A percentile compares a stretch with the other conserved stretches of the same genome.
phyloP scores from a whole-genome alignment of 2,113 vertebrate genomes.

The Melanocharis versteri region DNA sequence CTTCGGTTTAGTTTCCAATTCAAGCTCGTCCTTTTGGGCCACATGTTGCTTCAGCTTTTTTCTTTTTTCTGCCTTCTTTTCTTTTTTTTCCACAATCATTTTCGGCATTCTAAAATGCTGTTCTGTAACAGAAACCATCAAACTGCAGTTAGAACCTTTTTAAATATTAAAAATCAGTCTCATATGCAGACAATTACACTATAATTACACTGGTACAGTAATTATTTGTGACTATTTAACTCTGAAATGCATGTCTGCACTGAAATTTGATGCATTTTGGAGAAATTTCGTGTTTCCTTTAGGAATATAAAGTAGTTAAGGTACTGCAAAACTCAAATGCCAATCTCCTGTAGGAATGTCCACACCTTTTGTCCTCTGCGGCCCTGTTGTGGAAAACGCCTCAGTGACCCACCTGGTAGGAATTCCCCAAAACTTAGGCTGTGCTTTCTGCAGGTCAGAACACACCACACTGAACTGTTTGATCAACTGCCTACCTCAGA shows the following conservation, averaged over 20 bases:
- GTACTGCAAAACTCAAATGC: not conserved
- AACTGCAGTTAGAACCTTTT: not conserved
- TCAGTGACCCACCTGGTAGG: not conserved
- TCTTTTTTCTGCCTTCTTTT: slow-evolving; percentile 19
- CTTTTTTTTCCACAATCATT: not conserved
- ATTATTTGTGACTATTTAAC: not conserved
- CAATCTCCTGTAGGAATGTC: not conserved
- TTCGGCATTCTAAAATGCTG: slow-evolving; percentile 35
- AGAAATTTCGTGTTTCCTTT: not conserved
- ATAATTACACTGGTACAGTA: rapidly evolving
- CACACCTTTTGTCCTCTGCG: rapidly evolving
- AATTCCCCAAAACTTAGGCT: not conserved
- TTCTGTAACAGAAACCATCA: not conserved
- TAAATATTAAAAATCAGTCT: not conserved
- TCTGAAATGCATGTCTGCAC: not conserved
- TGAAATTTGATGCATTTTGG: not conserved
- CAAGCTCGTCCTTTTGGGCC: not conserved
- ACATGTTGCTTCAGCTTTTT: not conserved
- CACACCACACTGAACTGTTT: rapidly evolving
- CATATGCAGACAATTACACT: rapidly evolving
- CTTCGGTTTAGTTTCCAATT: not conserved
- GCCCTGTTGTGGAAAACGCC: not conserved
- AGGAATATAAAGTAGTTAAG: not conserved
- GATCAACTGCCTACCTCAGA: not conserved
- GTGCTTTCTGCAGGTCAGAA: not conserved